These are phyloP conservation scores for Leucopternis melanops DNA, from an alignment of 2,113 vertebrate genomes.

Conservation along the genomic window DNA sequence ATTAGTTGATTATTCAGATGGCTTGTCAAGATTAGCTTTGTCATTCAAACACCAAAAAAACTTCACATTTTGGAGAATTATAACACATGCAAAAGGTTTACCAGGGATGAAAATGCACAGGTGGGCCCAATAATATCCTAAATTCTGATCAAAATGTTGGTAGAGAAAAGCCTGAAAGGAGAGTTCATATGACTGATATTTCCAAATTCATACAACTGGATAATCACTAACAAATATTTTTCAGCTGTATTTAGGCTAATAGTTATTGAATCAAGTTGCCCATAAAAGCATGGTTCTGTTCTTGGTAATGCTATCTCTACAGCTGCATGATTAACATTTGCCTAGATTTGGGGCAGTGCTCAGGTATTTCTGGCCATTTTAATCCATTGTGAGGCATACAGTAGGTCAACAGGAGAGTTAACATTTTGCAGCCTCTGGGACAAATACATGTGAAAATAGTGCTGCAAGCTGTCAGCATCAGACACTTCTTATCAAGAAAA, in stretches of 20 bases:
- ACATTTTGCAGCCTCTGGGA: not conserved
- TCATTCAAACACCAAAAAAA: not conserved
- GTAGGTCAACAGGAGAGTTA: not conserved
- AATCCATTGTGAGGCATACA: not conserved
- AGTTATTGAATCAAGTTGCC: not conserved
- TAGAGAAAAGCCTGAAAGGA: not conserved
- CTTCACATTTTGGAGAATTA: not conserved
- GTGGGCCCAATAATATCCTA: not conserved
- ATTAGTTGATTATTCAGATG: slow-evolving; percentile 35
- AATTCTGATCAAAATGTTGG: not conserved
- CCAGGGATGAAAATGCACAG: not conserved
- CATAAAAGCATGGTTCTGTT: not conserved
- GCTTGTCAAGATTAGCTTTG: slow-evolving; percentile 25
- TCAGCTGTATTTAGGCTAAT: not conserved
- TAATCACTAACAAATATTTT: not conserved
- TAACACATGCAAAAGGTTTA: not conserved
- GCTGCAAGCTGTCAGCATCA: not conserved
- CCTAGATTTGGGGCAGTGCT: not conserved
- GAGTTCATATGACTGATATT: not conserved
- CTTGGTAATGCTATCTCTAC: not conserved
- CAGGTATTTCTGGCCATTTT: not conserved
- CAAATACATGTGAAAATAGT: not conserved
- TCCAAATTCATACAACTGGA: not conserved
- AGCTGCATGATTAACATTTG: not conserved
- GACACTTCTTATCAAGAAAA: not conserved